These are phyloP conservation scores for Zoanthus sansibaricus DNA, from an alignment of 92 coral and sea anemone genomes.

Conservation along the genomic window DNA sequence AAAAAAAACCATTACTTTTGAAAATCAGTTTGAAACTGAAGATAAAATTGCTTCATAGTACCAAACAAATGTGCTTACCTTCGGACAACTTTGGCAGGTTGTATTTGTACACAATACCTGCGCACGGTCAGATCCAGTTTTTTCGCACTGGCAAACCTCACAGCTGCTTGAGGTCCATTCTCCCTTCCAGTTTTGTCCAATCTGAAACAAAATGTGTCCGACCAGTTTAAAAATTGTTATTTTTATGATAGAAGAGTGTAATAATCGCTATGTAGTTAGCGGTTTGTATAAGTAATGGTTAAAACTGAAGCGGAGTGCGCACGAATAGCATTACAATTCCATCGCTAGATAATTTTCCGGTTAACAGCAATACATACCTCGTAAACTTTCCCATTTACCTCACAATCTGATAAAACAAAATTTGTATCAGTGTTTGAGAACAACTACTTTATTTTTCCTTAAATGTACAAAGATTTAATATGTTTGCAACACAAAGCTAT, in stretches of 20 bases:
- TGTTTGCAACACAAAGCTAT: neutral
- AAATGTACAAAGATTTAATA: neutral
- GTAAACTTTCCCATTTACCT: constrained; percentile 66
- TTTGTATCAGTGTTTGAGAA: neutral
- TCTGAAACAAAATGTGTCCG: constrained; percentile 23
- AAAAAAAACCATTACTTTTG: neutral
- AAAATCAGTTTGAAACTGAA: neutral
- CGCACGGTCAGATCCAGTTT: constrained; percentile 66
- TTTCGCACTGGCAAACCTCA: constrained; percentile 64
- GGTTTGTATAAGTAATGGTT: neutral
- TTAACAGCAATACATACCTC: constrained; percentile 54
- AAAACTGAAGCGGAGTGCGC: neutral
- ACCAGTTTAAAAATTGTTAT: neutral
- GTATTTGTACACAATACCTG: constrained; percentile 62
- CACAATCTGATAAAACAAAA: constrained; percentile 60
- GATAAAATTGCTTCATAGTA: neutral
- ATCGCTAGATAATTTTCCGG: neutral
- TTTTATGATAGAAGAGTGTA: neutral
- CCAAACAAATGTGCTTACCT: constrained; percentile 20
- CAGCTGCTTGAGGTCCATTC: constrained; percentile 58
- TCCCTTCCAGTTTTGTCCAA: constrained; percentile 69
- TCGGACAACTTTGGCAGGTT: constrained; percentile 59
- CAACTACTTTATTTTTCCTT: neutral
- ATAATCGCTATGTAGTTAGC: too few species aligned
- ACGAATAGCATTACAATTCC: neutral